Conservation (phyloP, 2,113 vertebrate genomes). For the Bothrops jararaca region DNA sequence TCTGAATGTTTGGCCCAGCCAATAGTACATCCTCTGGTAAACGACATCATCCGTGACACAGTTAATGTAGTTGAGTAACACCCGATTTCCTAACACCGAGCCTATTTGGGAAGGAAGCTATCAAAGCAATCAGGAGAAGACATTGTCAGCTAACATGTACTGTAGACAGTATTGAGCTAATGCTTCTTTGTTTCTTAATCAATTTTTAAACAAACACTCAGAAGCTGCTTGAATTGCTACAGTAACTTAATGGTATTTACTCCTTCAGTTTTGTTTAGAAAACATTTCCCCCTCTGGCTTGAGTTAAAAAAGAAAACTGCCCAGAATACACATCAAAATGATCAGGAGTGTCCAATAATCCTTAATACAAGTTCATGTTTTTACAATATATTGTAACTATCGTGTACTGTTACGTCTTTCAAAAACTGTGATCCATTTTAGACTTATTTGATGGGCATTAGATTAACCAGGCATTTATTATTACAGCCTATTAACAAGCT, state of each 20-base stretch:
- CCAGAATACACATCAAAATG: no score
- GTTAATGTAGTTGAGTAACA: conserved; percentile 88
- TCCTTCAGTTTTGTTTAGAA: neutral
- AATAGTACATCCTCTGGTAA: conserved; percentile 86
- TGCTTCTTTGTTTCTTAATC: neutral
- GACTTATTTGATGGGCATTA: neutral
- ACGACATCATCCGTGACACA: conserved; percentile 84
- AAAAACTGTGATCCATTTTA: neutral
- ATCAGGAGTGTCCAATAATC: neutral
- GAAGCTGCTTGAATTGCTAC: neutral
- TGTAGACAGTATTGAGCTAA: neutral
- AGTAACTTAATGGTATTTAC: neutral
- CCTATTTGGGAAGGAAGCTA: conserved; percentile 94
- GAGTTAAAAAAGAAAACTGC: neutral
- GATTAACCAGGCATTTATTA: neutral
- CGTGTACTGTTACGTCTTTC: neutral
- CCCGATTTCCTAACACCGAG: conserved; percentile 81
- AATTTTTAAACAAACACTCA: neutral
- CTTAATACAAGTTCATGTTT: neutral
- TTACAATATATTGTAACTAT: neutral
- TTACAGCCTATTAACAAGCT: neutral
- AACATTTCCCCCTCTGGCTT: neutral
- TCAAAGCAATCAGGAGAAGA: conserved; percentile 29
- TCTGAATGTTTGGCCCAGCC: conserved; percentile 84
- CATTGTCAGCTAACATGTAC: neutral